Base-by-base conservation (phyloP, 35 echinoderm and acorn worm species). In the Heliocidaris erythrogramma region DNA sequence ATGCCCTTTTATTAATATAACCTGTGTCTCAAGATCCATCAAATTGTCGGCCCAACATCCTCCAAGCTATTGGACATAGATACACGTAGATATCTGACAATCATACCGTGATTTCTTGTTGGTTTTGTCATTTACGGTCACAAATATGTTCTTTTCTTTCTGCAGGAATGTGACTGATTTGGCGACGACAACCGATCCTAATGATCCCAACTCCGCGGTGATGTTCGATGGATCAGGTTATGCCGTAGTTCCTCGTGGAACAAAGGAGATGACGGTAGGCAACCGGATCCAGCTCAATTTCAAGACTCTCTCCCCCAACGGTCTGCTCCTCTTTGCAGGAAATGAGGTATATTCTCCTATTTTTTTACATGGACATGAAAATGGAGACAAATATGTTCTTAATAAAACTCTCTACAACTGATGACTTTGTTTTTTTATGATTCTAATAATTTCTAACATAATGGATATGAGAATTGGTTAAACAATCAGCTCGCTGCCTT, bases 181-280 rank as follows among this genome's bases (percentile, higher is more conserved):
- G 35, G 94, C 91, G 2, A 59, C 71, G 32, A 31, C 90, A 32
- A 13, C 56, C 0, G 97, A 96, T 52, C 85, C 95, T 16, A 53
- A 90, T 11, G 92, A 90, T 59, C 49, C 21, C 10, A 21, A 21
- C 21, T 90, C 71, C 21, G 94, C 92, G 14, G 48, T 95, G 32
- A 13, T 95, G 85, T 97, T 97, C 93, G 88, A 96, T 49, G 97
- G 97, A 6, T 85, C 53, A 2, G 97, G 97, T 6, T 97, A 96
- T 59, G 87, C 93, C 94, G 14, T 96, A 2, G 87, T 96, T 12
- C 47, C 71, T 7, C 24, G 86, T 9, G 48, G 49, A 61, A 35
- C 53, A 91, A 88, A 92, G 21, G 48, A 92, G 48, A 92, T 87
- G 31, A 47, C 94, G 48, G 21, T 59, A 16, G 47, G 47, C 29